Conservation (phyloP, 2,113 vertebrate species). For the Lepus europaeus region DNA sequence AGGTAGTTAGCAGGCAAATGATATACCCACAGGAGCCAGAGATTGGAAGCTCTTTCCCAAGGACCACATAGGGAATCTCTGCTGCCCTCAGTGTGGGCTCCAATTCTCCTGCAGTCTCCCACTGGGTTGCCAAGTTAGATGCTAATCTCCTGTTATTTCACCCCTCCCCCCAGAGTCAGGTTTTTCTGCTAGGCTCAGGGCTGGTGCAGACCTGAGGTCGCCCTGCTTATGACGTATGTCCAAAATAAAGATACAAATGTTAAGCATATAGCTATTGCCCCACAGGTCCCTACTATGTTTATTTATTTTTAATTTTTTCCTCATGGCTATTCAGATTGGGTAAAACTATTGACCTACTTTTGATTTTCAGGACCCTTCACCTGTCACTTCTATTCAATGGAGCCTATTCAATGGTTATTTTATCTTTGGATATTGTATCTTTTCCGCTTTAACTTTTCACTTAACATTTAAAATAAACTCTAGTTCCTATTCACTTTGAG, state of each 20-base stretch:
- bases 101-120: too few species aligned
- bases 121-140: too few species aligned
- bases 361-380: constrained; percentile 9
- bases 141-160: too few species aligned
- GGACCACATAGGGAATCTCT: too few species aligned
- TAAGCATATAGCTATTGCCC: background rate
- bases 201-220: too few species aligned
- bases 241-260: background rate
- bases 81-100: too few species aligned
- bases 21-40: too few species aligned
- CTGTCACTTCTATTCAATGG: background rate
- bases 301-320: constrained; percentile 16
- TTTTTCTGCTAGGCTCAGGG: too few species aligned
- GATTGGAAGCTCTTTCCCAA: too few species aligned
- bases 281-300: background rate
- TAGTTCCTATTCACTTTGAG: background rate
- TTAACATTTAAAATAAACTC: background rate
- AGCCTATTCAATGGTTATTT: background rate
- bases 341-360: background rate
- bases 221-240: too few species aligned
- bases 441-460: background rate
- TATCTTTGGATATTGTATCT: background rate
- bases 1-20: too few species aligned
- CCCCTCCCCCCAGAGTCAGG: too few species aligned
- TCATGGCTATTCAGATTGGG: background rate